phyloP scores from a whole-genome alignment of 2,797 vertebrate species.

The Pangasius larnaudii region DNA sequence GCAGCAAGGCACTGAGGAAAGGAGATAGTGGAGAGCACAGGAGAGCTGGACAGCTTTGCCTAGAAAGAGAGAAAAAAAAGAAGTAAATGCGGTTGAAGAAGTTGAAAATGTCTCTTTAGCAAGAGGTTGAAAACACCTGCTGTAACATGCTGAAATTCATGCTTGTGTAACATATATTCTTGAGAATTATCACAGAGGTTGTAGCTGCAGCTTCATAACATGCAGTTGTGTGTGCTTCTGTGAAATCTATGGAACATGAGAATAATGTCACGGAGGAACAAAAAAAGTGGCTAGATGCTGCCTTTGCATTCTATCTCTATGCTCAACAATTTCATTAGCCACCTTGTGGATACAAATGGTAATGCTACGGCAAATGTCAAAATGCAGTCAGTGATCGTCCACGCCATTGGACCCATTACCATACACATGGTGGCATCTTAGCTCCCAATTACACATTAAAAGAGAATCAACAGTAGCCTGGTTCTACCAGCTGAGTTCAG shows the following conservation, averaged over 20 bases:
- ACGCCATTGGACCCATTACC: neutral
- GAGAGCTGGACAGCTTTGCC: slow-evolving; percentile 72
- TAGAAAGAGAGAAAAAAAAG: slow-evolving; percentile 52
- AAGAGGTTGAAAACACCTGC: too few relatives aligned
- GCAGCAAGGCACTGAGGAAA: slow-evolving; percentile 81
- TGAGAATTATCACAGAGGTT: neutral
- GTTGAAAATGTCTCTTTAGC: neutral
- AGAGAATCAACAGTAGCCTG: neutral
- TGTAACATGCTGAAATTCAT: neutral
- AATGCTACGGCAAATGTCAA: slow-evolving; percentile 10
- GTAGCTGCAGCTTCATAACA: neutral
- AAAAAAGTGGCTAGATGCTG: neutral
- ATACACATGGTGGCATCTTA: neutral
- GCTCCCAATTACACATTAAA: slow-evolving; percentile 1
- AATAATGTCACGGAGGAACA: neutral
- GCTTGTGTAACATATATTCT: neutral
- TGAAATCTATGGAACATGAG: neutral
- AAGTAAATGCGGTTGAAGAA: neutral
- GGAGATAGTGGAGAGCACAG: slow-evolving; percentile 71
- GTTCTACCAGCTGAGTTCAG: neutral
- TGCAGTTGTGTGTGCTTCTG: neutral
- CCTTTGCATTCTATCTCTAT: neutral
- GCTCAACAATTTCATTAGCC: slow-evolving; percentile 42
- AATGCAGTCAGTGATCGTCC: neutral
- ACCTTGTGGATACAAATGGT: slow-evolving; percentile 50